Evolutionary conservation across 2,113 vertebrate genomes (phyloP).

Genomic region (Pseudorhombus dupliciocellatus): DNA sequence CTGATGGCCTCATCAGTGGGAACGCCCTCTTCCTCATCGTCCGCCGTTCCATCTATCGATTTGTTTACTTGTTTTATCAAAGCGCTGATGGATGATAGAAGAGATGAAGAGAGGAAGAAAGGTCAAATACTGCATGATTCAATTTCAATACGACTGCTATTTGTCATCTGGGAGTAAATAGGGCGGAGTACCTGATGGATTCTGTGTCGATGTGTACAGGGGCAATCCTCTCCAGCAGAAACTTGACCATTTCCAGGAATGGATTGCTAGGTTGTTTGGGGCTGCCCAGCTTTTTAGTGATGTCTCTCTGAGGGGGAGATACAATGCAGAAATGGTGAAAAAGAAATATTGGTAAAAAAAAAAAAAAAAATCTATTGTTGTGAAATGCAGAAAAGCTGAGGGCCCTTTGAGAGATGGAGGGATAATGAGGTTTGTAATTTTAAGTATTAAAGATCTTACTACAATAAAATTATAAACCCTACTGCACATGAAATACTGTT

Average conservation of each 20-base stretch:
- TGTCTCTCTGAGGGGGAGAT: constrained; percentile 86
- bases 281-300: constrained; percentile 97
- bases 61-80: constrained; percentile 96
- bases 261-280: constrained; percentile 97
- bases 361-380: background rate
- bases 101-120: background rate
- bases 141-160: background rate
- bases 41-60: constrained; percentile 95
- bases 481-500: background rate
- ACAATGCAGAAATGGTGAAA: constrained; percentile 19
- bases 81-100: constrained; percentile 79
- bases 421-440: background rate
- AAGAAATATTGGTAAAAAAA: background rate
- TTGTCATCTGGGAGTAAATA: background rate
- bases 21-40: constrained; percentile 96
- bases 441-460: background rate
- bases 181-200: constrained; percentile 90
- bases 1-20: constrained; percentile 95
- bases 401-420: background rate
- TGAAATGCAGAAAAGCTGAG: background rate
- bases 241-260: constrained; percentile 97
- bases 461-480: too few species aligned
- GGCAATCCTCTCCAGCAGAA: constrained; percentile 95
- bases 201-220: constrained; percentile 99
- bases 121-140: background rate